Evolutionary conservation across 2,797 vertebrate genomes (phyloP).

Genomic region (Picus viridis): DNA sequence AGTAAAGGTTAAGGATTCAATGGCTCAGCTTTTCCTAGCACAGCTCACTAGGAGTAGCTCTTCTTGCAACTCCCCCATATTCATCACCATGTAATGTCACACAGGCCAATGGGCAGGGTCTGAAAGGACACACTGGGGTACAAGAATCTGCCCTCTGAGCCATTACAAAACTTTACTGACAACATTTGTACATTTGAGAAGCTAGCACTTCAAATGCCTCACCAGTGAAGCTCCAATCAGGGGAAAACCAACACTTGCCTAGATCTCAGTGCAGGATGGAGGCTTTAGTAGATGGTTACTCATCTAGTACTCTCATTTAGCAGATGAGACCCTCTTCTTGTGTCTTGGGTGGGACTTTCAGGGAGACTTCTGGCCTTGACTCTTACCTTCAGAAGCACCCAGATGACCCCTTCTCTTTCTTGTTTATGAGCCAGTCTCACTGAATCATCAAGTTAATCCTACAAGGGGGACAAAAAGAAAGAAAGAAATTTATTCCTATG

Average conservation of each 20-base stretch:
- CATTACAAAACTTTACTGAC: background rate
- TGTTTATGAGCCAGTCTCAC: background rate
- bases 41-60: background rate
- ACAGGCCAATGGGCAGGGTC: background rate
- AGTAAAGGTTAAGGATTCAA: background rate
- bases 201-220: background rate
- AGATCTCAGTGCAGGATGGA: background rate
- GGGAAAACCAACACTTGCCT: background rate
- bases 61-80: background rate
- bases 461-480: rapidly evolving
- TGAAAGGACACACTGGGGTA: background rate
- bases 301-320: too few species aligned
- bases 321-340: background rate
- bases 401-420: background rate
- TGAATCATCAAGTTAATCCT: slow-evolving; percentile 22
- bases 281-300: background rate
- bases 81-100: rapidly evolving
- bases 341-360: background rate
- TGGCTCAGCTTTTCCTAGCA: background rate
- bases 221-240: background rate
- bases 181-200: rapidly evolving
- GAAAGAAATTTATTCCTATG: background rate
- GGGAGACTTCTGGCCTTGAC: background rate
- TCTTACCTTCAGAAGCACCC: slow-evolving; percentile 5
- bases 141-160: background rate